Percentiles rank a stretch among this genome's conserved stretches.
Conservation (phyloP, 2,797 vertebrate species). For the Anabas testudineus region DNA sequence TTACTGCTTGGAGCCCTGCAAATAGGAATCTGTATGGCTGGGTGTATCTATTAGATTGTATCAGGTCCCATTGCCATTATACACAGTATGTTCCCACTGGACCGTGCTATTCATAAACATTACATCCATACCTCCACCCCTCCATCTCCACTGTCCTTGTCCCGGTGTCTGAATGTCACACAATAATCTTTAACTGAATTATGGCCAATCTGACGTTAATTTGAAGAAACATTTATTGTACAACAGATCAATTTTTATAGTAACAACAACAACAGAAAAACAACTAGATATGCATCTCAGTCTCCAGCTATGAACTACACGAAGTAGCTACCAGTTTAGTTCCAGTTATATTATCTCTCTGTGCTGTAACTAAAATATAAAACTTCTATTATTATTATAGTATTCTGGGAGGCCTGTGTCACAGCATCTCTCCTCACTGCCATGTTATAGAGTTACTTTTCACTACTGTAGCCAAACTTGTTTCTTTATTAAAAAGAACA, state of each 20-base stretch:
- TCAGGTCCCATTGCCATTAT: slow-evolving; percentile 46
- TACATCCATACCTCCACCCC: neutral
- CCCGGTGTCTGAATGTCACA: neutral
- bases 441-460: no score
- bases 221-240: neutral
- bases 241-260: neutral
- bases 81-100: slow-evolving; percentile 16
- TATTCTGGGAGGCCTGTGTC: no score
- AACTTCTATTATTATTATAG: no score
- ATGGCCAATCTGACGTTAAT: neutral
- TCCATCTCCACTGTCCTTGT: slow-evolving; percentile 1
- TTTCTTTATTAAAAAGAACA: neutral
- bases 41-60: slow-evolving; percentile 34
- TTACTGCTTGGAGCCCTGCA: slow-evolving; percentile 27
- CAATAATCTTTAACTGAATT: neutral
- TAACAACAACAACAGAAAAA: neutral
- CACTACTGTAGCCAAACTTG: neutral
- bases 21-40: slow-evolving; percentile 29
- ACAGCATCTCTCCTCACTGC: no score
- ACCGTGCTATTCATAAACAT: slow-evolving; percentile 21
- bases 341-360: no score
- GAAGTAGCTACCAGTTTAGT: no score
- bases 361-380: no score
- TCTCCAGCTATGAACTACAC: no score
- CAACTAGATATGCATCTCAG: no score